A percentile compares a stretch with the other conserved stretches of the same genome.
phyloP scores from a whole-genome alignment of 2,888 invertebrate species.

The Entomobrya proxima region DNA sequence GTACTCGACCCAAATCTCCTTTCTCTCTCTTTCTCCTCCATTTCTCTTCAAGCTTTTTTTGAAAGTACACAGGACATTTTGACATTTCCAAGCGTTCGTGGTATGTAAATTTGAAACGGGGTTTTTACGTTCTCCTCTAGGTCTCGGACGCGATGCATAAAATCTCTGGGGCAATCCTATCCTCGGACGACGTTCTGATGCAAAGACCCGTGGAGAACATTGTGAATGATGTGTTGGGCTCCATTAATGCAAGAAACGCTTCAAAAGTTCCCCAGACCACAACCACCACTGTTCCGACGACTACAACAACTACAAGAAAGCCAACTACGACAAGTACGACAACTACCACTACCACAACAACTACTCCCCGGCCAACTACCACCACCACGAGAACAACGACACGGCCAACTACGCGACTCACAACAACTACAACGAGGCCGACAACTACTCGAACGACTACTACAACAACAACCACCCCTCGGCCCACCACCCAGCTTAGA shows the following conservation, averaged over 20 bases:
- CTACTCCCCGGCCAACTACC: constrained; percentile 44
- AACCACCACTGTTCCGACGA: constrained; percentile 28
- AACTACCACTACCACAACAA: constrained; percentile 26
- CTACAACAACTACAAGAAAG: constrained; percentile 19
- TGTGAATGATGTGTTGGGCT: constrained; percentile 73
- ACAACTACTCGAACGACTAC: constrained; percentile 44
- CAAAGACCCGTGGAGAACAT: constrained; percentile 74
- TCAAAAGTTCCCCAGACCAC: constrained; percentile 12
- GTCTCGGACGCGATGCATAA: constrained; percentile 74
- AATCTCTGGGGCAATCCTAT: constrained; percentile 74
- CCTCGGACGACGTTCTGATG: constrained; percentile 66
- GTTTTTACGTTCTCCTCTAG: constrained; percentile 31
- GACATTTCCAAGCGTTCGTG: neutral
- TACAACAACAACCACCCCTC: constrained; percentile 47
- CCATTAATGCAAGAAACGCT: constrained; percentile 69
- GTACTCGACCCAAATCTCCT: neutral
- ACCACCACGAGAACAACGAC: constrained; percentile 39
- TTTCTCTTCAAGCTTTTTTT: neutral
- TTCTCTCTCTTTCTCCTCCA: neutral
- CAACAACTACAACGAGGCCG: constrained; percentile 6
- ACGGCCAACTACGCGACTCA: neutral
- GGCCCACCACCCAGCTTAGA: constrained; percentile 34
- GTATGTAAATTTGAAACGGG: neutral
- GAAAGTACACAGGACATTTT: constrained; percentile 15
- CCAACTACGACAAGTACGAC: constrained; percentile 37